Evolutionary conservation across 30 jellyfish, hydroid and myxozoan species (phyloP), one percentile per base, ranked within the genome.

Genomic region (Aurelia sp.): DNA sequence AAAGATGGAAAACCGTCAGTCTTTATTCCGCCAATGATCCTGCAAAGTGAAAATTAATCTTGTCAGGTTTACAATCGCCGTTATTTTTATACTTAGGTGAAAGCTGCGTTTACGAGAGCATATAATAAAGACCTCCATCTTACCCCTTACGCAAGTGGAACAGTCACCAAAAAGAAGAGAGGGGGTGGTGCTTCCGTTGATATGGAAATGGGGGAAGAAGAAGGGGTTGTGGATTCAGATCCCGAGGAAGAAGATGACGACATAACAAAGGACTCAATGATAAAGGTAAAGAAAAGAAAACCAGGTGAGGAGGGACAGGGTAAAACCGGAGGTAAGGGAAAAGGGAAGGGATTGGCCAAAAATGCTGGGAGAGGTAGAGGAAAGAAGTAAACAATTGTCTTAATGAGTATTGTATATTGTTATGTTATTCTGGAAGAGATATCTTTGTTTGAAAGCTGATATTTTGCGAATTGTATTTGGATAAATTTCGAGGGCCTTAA

Each of bases 81-180:
- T 44, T 44, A 44, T 44, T 8, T 44, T 8, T 13, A 44, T 5
- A 4, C 55, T 7, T 0, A 94, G 99, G 99, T 94, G 35, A 95
- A 95, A 61, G 93, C 99, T 3, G 98, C 99, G 2, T 95, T 95
- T 67, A 95, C 99, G 9, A 74, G 99, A 57, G 63, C 95, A 24
- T 90, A 90, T 81, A 95, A 95, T 84, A 95, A 95, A 90, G 98
- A 80, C 8, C 8, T 65, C 20, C 99, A 95, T 74, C 47, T 85
- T 44, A 82, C 86, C 10, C 99, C 99, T 6, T 95, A 90, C 66
- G 91, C 97, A 20, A 53, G 72, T 40, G 91, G 84, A 61, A 31
- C 76, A 24, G 63, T 69, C 72, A 95, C 95, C 31, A 94, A 88
- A 85, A 88, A 84, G 51, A 84, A 81, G 83, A 81, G 86, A 6